phyloP scores from a whole-genome alignment of 2,113 vertebrate genomes.

The Leptocoma aspasia region DNA sequence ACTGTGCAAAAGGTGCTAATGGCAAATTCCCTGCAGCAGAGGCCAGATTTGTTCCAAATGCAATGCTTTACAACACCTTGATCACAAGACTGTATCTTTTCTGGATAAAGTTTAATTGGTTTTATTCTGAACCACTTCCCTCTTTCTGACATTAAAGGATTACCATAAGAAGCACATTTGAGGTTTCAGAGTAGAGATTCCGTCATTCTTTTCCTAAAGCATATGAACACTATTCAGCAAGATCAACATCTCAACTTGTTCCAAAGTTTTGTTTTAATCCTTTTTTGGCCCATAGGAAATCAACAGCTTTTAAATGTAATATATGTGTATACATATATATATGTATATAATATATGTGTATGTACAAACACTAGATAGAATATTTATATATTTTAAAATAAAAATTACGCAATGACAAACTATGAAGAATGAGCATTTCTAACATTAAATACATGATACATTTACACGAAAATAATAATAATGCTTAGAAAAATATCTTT shows the following conservation, averaged over 20 bases:
- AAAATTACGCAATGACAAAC: neutral
- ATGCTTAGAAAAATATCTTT: neutral
- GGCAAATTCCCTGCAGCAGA: neutral
- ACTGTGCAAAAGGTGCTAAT: neutral
- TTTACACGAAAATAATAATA: neutral
- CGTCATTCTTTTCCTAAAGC: neutral
- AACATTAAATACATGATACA: neutral
- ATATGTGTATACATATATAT: neutral
- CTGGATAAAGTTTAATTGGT: constrained; percentile 1
- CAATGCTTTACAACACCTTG: constrained; percentile 53
- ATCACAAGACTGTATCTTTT: constrained; percentile 23
- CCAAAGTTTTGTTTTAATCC: neutral
- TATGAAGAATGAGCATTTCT: neutral
- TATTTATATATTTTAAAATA: neutral
- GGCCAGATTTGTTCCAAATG: constrained; percentile 11
- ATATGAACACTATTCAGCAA: neutral
- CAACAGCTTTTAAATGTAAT: neutral
- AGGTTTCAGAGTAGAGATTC: neutral
- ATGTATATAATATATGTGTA: neutral
- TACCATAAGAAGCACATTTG: neutral
- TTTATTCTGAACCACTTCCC: neutral
- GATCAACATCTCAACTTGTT: neutral
- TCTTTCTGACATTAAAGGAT: constrained; percentile 5
- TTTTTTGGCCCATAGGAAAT: neutral
- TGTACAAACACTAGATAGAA: neutral